Conservation (phyloP, 2,888 invertebrate genomes). For the Oscheius sp. region DNA sequence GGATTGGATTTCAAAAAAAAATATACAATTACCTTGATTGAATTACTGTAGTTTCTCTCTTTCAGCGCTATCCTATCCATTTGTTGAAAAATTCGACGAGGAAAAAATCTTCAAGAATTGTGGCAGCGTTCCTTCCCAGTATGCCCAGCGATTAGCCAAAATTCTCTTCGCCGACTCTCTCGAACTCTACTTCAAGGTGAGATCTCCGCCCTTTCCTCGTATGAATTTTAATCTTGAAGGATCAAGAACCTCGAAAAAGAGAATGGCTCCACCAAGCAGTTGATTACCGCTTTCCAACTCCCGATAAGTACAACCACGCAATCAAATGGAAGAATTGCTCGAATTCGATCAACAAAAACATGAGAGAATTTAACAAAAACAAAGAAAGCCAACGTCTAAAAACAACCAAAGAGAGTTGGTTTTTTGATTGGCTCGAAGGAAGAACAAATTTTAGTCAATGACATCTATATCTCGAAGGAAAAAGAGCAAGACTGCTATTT, state of each 20-base stretch:
- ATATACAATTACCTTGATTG: too few relatives aligned
- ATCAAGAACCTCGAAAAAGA: slow-evolving; percentile 51
- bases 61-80: slow-evolving; percentile 46
- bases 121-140: slow-evolving; percentile 45
- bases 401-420: slow-evolving; percentile 1
- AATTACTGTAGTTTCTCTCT: too few relatives aligned
- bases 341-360: slow-evolving; percentile 56
- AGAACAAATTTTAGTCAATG: slow-evolving; percentile 31
- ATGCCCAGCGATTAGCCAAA: slow-evolving; percentile 51
- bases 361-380: slow-evolving; percentile 38
- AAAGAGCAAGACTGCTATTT: slow-evolving; percentile 45
- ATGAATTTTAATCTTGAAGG: slow-evolving; percentile 24
- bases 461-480: slow-evolving; percentile 40
- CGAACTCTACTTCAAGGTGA: slow-evolving; percentile 54
- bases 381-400: too few relatives aligned
- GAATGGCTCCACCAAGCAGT: slow-evolving; percentile 59
- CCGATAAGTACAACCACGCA: slow-evolving; percentile 47
- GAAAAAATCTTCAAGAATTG: slow-evolving; percentile 40
- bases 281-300: slow-evolving; percentile 56
- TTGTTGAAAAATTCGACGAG: slow-evolving; percentile 42
- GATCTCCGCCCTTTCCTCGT: background rate
- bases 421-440: too few relatives aligned
- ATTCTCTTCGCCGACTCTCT: slow-evolving; percentile 50
- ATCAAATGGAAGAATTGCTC: slow-evolving; percentile 60
- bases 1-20: too few relatives aligned